These are phyloP conservation scores for Bubo bubo DNA, from an alignment of 2,113 vertebrate genomes.

Conservation along the genomic window DNA sequence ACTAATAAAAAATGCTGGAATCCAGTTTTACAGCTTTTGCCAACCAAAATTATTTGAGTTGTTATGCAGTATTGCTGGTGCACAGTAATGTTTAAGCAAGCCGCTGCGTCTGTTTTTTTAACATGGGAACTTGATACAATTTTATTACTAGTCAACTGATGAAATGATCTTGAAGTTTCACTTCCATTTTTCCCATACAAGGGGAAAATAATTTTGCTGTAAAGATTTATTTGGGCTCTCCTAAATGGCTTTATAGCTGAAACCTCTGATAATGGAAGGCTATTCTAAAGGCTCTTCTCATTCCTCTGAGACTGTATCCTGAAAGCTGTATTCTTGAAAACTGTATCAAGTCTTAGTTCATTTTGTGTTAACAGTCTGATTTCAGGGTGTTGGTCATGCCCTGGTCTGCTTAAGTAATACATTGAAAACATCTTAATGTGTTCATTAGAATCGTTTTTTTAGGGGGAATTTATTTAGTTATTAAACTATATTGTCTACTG, in stretches of 20 bases:
- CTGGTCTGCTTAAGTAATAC: neutral
- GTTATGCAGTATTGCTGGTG: neutral
- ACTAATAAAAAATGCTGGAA: neutral
- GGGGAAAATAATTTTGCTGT: neutral
- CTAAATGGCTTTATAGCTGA: neutral
- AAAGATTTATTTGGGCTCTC: neutral
- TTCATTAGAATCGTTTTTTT: neutral
- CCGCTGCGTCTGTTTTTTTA: accelerated
- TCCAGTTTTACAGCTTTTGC: neutral
- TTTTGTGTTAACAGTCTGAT: neutral
- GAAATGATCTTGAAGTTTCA: neutral
- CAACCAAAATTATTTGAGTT: neutral
- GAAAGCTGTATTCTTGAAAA: neutral
- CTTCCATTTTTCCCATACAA: neutral
- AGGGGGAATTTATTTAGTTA: neutral
- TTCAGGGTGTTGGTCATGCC: neutral
- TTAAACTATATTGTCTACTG: neutral
- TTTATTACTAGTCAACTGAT: neutral
- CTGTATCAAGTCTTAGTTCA: neutral
- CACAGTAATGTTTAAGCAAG: neutral
- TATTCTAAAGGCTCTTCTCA: neutral
- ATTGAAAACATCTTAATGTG: neutral
- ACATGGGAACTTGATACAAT: neutral
- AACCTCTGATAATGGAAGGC: neutral
- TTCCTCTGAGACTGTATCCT: neutral